phyloP scores from a whole-genome alignment of 2,888 invertebrate genomes.

The Gonocerus acuteangulatus region DNA sequence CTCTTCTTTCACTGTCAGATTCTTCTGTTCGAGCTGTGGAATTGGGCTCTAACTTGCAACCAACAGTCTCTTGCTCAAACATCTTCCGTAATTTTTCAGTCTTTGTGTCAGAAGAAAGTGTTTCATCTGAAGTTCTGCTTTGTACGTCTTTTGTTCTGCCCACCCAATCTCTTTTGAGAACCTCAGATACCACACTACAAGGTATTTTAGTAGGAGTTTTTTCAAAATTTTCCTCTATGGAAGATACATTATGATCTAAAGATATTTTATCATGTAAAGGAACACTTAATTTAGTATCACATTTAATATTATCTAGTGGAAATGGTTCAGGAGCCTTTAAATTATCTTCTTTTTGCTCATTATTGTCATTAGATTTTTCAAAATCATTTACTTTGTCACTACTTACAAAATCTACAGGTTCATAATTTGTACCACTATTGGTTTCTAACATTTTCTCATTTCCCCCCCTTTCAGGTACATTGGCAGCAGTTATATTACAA shows the following conservation, averaged over 20 bases:
- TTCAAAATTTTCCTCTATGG: conserved; percentile 25
- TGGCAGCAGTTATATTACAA: conserved; percentile 7
- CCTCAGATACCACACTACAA: conserved; percentile 31
- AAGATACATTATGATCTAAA: conserved; percentile 32
- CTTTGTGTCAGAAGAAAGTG: neutral
- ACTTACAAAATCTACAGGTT: conserved; percentile 21
- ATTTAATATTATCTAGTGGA: conserved; percentile 17
- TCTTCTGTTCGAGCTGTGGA: conserved; percentile 21
- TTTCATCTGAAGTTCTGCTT: neutral
- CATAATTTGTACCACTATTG: conserved; percentile 22
- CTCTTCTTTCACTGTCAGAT: conserved; percentile 37
- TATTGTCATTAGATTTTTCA: conserved; percentile 11
- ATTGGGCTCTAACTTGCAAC: neutral
- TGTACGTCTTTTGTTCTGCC: conserved; percentile 23
- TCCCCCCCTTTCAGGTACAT: conserved; percentile 22
- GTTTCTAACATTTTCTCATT: conserved; percentile 14
- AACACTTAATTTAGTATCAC: conserved; percentile 35
- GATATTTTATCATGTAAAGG: conserved; percentile 24
- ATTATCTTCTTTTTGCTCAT: conserved; percentile 6
- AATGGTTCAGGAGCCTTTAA: neutral
- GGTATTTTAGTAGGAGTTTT: conserved; percentile 14
- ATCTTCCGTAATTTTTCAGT: conserved; percentile 10
- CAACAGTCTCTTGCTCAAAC: conserved; percentile 3
- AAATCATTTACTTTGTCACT: neutral
- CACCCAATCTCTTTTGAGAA: conserved; percentile 30